Evolutionary conservation across 2,888 invertebrate species (phyloP).

Genomic region (Macroteleia sp.): DNA sequence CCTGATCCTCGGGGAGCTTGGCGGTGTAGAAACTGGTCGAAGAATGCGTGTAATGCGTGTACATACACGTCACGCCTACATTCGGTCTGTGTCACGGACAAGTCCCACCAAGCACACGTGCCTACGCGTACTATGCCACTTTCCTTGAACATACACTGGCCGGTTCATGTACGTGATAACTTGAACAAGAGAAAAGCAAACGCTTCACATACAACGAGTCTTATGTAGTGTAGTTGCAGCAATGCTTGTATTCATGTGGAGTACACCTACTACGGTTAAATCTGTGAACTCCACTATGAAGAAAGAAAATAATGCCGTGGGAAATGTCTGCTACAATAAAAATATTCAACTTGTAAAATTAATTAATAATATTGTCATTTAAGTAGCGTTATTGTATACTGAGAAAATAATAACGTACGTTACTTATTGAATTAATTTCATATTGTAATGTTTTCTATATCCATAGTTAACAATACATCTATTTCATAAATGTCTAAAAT

Average conservation of each 20-base stretch:
- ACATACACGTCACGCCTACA: conserved; percentile 81
- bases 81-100: conserved; percentile 76
- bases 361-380: no score
- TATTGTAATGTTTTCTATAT: no score
- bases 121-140: conserved; percentile 35
- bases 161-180: conserved; percentile 54
- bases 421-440: no score
- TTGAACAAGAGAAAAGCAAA: conserved; percentile 57
- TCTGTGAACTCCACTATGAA: neutral
- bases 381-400: no score
- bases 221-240: conserved; percentile 26
- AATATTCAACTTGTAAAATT: no score
- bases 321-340: no score
- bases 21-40: conserved; percentile 81
- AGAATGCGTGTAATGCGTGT: conserved; percentile 82
- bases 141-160: conserved; percentile 44
- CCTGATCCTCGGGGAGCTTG: conserved; percentile 80
- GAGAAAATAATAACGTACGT: no score
- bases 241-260: conserved; percentile 20
- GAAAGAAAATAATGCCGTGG: no score
- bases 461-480: no score
- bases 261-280: conserved; percentile 17
- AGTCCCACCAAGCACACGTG: conserved; percentile 51
- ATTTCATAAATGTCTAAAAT: no score
- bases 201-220: conserved; percentile 47